Percentiles rank a stretch among this genome's conserved stretches.
Conservation (phyloP, 2,797 vertebrate species). For the Acipenser ruthenus region DNA sequence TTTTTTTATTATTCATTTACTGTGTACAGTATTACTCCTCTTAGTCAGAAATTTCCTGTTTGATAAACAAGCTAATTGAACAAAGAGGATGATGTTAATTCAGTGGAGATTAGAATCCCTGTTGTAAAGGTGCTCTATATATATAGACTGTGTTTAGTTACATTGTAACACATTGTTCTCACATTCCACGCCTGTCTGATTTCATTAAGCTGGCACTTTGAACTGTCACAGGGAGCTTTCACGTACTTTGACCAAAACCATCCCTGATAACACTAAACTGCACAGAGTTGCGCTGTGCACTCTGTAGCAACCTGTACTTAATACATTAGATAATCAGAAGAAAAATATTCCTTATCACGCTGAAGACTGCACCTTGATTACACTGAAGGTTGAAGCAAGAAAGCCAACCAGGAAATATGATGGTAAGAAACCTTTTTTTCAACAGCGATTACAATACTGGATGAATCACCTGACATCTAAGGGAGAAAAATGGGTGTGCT, state of each 20-base stretch:
- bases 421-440: slow-evolving; percentile 42
- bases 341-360: neutral
- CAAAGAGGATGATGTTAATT: no score
- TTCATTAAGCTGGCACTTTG: slow-evolving; percentile 47
- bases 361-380: neutral
- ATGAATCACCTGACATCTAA: no score
- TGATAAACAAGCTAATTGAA: no score
- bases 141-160: slow-evolving; percentile 38
- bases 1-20: no score
- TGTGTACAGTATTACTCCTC: no score
- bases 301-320: no score
- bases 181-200: slow-evolving; percentile 19
- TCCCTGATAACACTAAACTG: slow-evolving; percentile 19
- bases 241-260: slow-evolving; percentile 60
- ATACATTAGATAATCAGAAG: no score
- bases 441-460: no score
- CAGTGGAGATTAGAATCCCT: slow-evolving; percentile 13
- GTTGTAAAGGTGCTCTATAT: slow-evolving; percentile 43
- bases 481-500: no score
- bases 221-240: slow-evolving; percentile 28
- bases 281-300: neutral
- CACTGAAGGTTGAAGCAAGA: slow-evolving; percentile 4
- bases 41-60: no score
- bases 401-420: slow-evolving; percentile 34
- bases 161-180: slow-evolving; percentile 43